phyloP scores from a whole-genome alignment of 2,797 vertebrate species.

The Chelonia mydas region DNA sequence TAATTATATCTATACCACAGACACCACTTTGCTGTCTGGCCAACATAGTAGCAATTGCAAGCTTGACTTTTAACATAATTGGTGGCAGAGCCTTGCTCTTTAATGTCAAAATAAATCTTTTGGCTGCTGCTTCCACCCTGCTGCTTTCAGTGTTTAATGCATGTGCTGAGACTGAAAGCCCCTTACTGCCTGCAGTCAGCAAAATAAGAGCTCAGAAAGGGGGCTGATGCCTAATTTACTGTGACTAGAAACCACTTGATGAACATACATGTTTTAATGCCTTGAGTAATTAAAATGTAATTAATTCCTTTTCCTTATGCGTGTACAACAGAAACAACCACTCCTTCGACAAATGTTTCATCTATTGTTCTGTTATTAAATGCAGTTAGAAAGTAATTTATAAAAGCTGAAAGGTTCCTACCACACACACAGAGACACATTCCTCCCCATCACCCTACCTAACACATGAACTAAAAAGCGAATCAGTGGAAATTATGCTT shows the following conservation, averaged over 20 bases:
- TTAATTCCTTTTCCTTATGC: slow-evolving; percentile 59
- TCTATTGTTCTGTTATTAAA: slow-evolving; percentile 59
- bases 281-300: slow-evolving; percentile 80
- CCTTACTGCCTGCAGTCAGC: slow-evolving; percentile 77
- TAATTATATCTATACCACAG: slow-evolving; percentile 72
- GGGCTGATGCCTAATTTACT: slow-evolving; percentile 73
- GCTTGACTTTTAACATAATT: slow-evolving; percentile 82
- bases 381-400: slow-evolving; percentile 35
- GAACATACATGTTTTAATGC: slow-evolving; percentile 77
- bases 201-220: slow-evolving; percentile 71
- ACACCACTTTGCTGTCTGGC: slow-evolving; percentile 70
- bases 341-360: slow-evolving; percentile 56
- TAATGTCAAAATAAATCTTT: slow-evolving; percentile 72
- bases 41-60: slow-evolving; percentile 59
- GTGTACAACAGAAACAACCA: slow-evolving; percentile 45
- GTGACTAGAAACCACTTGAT: slow-evolving; percentile 77
- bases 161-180: slow-evolving; percentile 64
- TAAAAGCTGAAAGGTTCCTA: slow-evolving; percentile 35
- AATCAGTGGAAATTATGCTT: slow-evolving; percentile 73
- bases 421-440: neutral
- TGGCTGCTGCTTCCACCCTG: slow-evolving; percentile 72
- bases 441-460: slow-evolving; percentile 45
- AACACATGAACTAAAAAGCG: slow-evolving; percentile 70
- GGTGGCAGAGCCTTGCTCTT: slow-evolving; percentile 74
- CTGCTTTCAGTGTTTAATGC: slow-evolving; percentile 50